A percentile compares a stretch with the other conserved stretches of the same genome.
phyloP scores from a whole-genome alignment of 2,888 invertebrate genomes.

The Serripes groenlandicus region DNA sequence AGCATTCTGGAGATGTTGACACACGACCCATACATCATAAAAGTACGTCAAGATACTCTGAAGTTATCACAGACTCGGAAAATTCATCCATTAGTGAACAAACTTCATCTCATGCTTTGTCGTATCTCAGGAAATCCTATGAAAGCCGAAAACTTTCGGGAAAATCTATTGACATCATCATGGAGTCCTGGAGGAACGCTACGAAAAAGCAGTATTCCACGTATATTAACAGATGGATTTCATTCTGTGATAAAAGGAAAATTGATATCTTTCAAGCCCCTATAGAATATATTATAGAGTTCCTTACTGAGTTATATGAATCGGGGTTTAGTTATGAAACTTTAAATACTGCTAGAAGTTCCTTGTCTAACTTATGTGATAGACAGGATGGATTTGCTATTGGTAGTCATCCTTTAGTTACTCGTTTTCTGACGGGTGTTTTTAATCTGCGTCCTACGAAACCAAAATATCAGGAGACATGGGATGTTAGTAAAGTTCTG shows the following conservation, averaged over 20 bases:
- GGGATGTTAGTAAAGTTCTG: constrained; percentile 31
- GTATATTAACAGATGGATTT: constrained; percentile 29
- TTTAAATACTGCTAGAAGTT: constrained; percentile 40
- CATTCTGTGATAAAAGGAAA: constrained; percentile 22
- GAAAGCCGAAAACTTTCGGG: constrained; percentile 16
- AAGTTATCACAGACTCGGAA: constrained; percentile 13
- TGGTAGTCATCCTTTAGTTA: constrained; percentile 25
- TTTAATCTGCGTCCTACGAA: constrained; percentile 15
- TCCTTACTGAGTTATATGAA: constrained; percentile 24
- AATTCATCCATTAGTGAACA: constrained; percentile 20
- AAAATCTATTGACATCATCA: constrained; percentile 43
- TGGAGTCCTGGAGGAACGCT: constrained; percentile 39
- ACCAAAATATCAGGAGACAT: constrained; percentile 31
- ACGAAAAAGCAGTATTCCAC: constrained; percentile 41
- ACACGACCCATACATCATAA: constrained; percentile 17
- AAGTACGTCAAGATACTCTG: constrained; percentile 14
- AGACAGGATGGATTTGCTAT: constrained; percentile 11
- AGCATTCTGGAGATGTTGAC: constrained; percentile 26
- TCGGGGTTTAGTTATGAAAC: constrained; percentile 31
- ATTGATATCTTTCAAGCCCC: constrained; percentile 25
- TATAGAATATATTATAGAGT: constrained; percentile 24
- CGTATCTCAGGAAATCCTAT: constrained; percentile 25
- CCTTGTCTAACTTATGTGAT: constrained; percentile 21
- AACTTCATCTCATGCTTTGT: constrained; percentile 37
- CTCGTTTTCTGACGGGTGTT: constrained; percentile 31